These are phyloP conservation scores for Ochotona princeps DNA, from an alignment of 2,113 vertebrate genomes.

Conservation along the genomic window DNA sequence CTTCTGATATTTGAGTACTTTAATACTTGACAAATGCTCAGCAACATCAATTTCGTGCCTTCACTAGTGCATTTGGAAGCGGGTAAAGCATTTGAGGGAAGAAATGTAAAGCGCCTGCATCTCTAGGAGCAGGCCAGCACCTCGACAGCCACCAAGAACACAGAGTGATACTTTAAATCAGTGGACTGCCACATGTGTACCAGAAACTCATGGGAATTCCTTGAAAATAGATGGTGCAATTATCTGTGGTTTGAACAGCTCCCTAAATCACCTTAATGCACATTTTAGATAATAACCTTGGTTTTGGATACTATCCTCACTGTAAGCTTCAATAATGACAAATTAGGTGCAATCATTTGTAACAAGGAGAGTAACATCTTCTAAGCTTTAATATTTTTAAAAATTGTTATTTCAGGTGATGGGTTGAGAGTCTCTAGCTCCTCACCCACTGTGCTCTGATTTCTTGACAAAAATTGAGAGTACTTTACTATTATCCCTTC, in stretches of 20 bases:
- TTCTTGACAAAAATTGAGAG: not conserved
- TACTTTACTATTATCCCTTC: not conserved
- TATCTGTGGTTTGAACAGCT: not conserved
- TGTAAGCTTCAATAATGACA: not conserved
- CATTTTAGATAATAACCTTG: constrained; percentile 28
- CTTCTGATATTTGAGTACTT: not conserved
- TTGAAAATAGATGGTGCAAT: not conserved
- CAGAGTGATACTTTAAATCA: not conserved
- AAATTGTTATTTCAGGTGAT: not conserved
- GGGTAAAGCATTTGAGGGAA: not conserved
- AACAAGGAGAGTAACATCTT: not conserved
- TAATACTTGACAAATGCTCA: constrained; percentile 6
- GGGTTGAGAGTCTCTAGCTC: not conserved
- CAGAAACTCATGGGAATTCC: not conserved
- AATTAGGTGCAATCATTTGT: not conserved
- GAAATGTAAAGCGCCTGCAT: constrained; percentile 26
- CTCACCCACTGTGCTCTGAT: not conserved
- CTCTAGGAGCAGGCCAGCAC: not conserved
- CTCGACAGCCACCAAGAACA: not conserved
- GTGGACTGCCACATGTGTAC: not conserved
- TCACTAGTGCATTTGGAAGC: not conserved
- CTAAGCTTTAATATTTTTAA: not conserved
- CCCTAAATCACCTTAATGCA: not conserved
- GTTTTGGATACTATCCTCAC: not conserved
- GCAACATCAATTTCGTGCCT: constrained; percentile 10